Evolutionary conservation across 2,888 invertebrate genomes (phyloP), one percentile per base, ranked within the genome.

Genomic region (Beris chalybata): DNA sequence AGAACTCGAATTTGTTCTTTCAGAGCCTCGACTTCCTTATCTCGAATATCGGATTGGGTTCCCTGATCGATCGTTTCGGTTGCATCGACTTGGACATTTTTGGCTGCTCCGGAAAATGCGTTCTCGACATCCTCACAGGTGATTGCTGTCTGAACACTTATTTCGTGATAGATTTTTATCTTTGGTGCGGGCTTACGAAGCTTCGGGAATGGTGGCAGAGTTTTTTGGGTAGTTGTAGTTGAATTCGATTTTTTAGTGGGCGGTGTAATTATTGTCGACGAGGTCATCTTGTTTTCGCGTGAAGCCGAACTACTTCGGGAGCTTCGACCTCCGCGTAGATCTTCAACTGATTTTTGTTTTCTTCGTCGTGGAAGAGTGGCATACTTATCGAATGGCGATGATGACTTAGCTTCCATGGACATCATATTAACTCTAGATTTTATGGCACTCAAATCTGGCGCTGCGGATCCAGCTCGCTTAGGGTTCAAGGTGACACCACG

Each of bases 151-250:
- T 93, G 93, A 12, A 87, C 85, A 56, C 86, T 84, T 44, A 85
- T 89, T 79, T 93, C 93, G 72, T 92, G 92, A 77, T 91, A 93
- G 71, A 93, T 93, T 74, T 87, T 84, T 1, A 89, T 88, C 75
- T 85, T 86, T 43, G 82, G 78, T 9, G 70, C 65, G 4, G 64
- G 57, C 68, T 79, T 80, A 12, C 82, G 80, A 69, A 72, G 68
- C 53, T 81, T 80, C n/a, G 83, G 80, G 71, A 82, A 83, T 1
- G 84, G 83, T 4, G 85, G 83, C 54, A 83, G 71, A 11, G 73
- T 73, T 55, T 81, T 78, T 69, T 77, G 64, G 73, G 67, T 70
- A 66, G 68, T 70, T 29, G 73, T 70, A 64, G 73, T 65, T 61
- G 71, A 50, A 52, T 67, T 66, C 52, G 77, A 68, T 66, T 73